These are phyloP conservation scores for Gerris lacustris DNA, from an alignment of 2,888 invertebrate species.

Conservation along the genomic window DNA sequence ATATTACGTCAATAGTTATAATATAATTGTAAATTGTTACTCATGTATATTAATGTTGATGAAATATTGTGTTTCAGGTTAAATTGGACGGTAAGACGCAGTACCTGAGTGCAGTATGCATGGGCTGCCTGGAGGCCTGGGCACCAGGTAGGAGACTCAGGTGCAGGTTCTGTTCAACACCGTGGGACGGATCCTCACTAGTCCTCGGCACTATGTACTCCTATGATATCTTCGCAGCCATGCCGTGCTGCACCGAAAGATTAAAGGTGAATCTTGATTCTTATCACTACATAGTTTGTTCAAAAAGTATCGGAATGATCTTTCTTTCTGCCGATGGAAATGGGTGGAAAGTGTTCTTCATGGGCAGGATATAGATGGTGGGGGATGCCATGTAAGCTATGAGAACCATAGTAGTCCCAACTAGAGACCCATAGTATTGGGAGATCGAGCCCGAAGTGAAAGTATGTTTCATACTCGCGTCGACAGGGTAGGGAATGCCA, in stretches of 20 bases:
- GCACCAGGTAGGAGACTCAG: slow-evolving; percentile 60
- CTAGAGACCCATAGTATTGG: too few relatives aligned
- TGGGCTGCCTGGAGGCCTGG: slow-evolving; percentile 81
- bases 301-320: too few relatives aligned
- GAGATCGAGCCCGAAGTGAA: too few relatives aligned
- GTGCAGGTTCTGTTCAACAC: slow-evolving; percentile 72
- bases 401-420: too few relatives aligned
- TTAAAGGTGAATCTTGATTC: slow-evolving; percentile 54
- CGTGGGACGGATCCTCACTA: slow-evolving; percentile 86
- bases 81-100: slow-evolving; percentile 81
- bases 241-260: slow-evolving; percentile 87
- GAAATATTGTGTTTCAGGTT: slow-evolving; percentile 47
- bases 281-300: slow-evolving; percentile 7
- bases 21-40: too few relatives aligned
- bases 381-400: too few relatives aligned
- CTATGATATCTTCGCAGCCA: slow-evolving; percentile 94
- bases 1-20: too few relatives aligned
- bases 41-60: too few relatives aligned
- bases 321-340: not conserved
- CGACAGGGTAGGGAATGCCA: too few relatives aligned
- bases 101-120: slow-evolving; percentile 86
- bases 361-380: too few relatives aligned
- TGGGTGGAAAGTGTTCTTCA: too few relatives aligned
- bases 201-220: slow-evolving; percentile 96
- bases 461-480: too few relatives aligned